These are phyloP conservation scores for Ochropacha duplaris DNA, from an alignment of 2,888 invertebrate genomes.

Conservation along the genomic window DNA sequence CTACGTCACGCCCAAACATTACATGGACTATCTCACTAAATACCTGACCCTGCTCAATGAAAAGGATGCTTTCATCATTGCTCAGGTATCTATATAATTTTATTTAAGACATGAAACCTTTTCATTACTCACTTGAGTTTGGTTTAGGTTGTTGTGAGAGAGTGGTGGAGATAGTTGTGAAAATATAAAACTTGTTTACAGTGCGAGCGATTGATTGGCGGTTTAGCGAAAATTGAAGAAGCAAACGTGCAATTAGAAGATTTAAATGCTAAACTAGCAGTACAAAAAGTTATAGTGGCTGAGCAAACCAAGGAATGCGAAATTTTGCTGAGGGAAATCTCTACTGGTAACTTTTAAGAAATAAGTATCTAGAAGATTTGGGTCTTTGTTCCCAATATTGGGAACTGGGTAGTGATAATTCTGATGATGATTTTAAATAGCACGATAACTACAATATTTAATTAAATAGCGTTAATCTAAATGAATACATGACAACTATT, in stretches of 20 bases:
- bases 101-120: no score
- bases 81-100: constrained; percentile 62
- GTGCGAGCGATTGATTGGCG: constrained; percentile 88
- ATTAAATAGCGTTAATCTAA: no score
- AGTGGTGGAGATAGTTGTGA: no score
- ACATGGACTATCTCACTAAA: constrained; percentile 92
- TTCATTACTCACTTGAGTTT: no score
- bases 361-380: no score
- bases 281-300: constrained; percentile 91
- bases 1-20: constrained; percentile 96
- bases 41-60: constrained; percentile 90
- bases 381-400: no score
- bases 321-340: constrained; percentile 88
- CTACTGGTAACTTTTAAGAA: constrained; percentile 70
- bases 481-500: no score
- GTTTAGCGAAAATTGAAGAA: constrained; percentile 92
- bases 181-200: no score
- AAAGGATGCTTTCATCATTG: constrained; percentile 84
- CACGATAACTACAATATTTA: no score
- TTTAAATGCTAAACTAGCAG: constrained; percentile 90
- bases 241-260: constrained; percentile 91
- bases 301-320: constrained; percentile 93
- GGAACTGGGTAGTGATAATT: no score
- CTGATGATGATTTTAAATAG: no score
- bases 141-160: no score